phyloP scores from a whole-genome alignment of 2,888 invertebrate species.

The Xanthia icteritia region DNA sequence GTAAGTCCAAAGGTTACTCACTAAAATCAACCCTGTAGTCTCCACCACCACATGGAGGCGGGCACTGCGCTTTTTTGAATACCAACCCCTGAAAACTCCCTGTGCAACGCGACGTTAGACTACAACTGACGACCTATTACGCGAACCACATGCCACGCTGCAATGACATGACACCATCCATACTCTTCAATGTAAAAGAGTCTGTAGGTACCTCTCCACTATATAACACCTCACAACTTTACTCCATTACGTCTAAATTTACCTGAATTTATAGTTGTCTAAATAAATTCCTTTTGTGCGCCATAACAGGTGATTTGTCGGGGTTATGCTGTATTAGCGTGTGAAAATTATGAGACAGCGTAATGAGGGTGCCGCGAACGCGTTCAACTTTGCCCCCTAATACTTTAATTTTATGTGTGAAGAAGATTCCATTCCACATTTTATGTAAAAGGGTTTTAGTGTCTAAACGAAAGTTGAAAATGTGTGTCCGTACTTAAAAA shows the following conservation, averaged over 20 bases:
- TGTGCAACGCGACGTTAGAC: not conserved
- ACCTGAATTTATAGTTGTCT: constrained; percentile 64
- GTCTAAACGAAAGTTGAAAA: constrained; percentile 66
- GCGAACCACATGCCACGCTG: not conserved
- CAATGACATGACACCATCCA: not conserved
- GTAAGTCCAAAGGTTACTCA: too few relatives aligned
- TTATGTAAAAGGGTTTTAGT: constrained; percentile 69
- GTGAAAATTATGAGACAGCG: constrained; percentile 76
- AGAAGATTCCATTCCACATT: constrained; percentile 68
- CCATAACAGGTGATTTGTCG: constrained; percentile 73
- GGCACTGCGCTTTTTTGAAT: too few relatives aligned
- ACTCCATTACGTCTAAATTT: constrained; percentile 47
- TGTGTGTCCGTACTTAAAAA: constrained; percentile 66
- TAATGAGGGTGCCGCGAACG: constrained; percentile 72
- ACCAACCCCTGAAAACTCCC: not conserved
- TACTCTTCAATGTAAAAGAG: constrained; percentile 29
- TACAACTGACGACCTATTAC: not conserved
- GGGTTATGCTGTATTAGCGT: constrained; percentile 75
- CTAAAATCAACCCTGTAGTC: not conserved
- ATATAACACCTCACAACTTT: constrained; percentile 27
- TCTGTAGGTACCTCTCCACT: constrained; percentile 16
- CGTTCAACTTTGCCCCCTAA: constrained; percentile 70
- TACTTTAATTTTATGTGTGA: constrained; percentile 72
- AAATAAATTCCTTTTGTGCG: constrained; percentile 65
- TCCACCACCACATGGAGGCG: not conserved